phyloP scores from a whole-genome alignment of 2,888 invertebrate species.

The Trypoxylon attenuatum region DNA sequence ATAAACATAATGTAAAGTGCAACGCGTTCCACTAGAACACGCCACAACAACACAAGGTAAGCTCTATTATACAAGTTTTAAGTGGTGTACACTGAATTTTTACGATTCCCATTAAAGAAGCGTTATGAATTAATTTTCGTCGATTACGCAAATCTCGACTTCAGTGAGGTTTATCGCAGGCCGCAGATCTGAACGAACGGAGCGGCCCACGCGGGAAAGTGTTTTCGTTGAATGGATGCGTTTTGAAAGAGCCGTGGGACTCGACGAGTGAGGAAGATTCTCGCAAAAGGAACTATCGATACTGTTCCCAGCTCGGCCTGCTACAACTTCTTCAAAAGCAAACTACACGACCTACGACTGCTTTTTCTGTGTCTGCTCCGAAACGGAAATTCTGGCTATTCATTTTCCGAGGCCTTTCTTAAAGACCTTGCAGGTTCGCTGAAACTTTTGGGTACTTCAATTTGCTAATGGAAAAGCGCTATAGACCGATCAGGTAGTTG shows the following conservation, averaged over 20 bases:
- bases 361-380: too few species aligned
- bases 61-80: neutral
- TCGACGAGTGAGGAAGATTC: conserved; percentile 52
- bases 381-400: too few species aligned
- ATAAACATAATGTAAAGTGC: too few species aligned
- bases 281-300: conserved; percentile 22
- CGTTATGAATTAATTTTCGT: conserved; percentile 3
- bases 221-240: conserved; percentile 34
- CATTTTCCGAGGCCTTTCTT: too few species aligned
- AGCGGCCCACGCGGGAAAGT: conserved; percentile 31
- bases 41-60: too few species aligned
- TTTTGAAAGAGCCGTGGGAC: conserved; percentile 36
- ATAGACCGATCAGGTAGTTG: too few species aligned
- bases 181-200: conserved; percentile 5
- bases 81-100: neutral
- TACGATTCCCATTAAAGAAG: neutral
- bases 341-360: too few species aligned
- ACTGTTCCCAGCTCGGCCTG: conserved; percentile 15
- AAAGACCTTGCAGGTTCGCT: too few species aligned
- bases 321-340: neutral
- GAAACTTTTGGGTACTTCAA: too few species aligned
- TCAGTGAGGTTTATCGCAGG: neutral
- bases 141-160: neutral
- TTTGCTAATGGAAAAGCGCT: too few species aligned
- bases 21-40: too few species aligned